These are phyloP conservation scores for Lasioglossum lativentre DNA, from an alignment of 2,888 invertebrate genomes.

Conservation along the genomic window DNA sequence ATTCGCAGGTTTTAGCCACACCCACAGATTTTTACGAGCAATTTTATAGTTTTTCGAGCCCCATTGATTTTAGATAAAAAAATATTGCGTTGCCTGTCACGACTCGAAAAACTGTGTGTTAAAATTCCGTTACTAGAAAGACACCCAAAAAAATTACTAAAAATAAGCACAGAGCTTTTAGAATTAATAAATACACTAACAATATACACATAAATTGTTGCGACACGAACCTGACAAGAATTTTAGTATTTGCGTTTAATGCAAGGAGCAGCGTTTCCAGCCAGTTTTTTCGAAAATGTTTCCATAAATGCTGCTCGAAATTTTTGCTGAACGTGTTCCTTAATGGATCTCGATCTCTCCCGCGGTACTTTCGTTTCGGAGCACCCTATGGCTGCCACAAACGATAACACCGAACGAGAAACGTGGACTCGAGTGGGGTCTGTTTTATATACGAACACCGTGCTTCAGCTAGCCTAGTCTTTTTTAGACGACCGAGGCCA, in stretches of 20 bases:
- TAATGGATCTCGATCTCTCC: neutral
- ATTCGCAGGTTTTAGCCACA: neutral
- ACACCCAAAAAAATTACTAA: neutral
- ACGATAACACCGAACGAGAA: constrained; percentile 43
- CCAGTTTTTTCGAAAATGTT: neutral
- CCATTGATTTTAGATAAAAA: neutral
- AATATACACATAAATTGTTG: too few relatives aligned
- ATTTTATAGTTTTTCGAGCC: neutral
- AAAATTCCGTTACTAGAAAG: neutral
- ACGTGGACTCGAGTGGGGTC: constrained; percentile 51
- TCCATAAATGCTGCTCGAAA: neutral
- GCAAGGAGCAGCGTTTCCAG: neutral
- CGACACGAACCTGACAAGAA: neutral
- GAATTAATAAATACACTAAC: neutral
- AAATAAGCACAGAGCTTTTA: neutral
- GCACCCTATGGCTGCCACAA: neutral
- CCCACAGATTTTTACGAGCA: neutral
- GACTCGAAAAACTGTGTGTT: neutral
- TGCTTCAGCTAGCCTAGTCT: constrained; percentile 63
- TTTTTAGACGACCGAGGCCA: constrained; percentile 58
- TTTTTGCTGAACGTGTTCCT: neutral
- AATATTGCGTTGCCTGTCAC: neutral
- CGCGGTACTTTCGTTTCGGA: neutral
- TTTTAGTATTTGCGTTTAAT: neutral
- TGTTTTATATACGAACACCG: constrained; percentile 67